Evolutionary conservation across 2,888 invertebrate genomes (phyloP).

Genomic region (Pharmacophagus antenor): DNA sequence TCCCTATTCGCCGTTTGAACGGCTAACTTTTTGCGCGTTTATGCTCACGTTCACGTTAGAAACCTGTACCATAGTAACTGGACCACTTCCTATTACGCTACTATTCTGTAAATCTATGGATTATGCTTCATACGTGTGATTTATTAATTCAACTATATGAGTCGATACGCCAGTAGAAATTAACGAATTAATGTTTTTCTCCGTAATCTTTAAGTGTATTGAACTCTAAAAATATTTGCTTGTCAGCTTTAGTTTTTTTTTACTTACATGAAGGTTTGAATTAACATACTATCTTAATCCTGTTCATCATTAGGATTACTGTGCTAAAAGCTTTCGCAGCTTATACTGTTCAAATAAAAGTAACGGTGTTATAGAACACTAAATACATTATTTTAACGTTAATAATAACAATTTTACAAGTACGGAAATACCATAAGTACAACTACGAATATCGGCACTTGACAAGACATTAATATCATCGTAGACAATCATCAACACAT

Average conservation of each 20-base stretch:
- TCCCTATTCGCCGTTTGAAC: slow-evolving; percentile 24
- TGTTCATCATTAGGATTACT: neutral
- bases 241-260: neutral
- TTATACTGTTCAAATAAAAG: neutral
- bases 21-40: slow-evolving; percentile 18
- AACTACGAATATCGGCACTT: slow-evolving; percentile 49
- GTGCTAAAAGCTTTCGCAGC: neutral
- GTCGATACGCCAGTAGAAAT: no score
- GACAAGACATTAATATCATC: slow-evolving; percentile 61
- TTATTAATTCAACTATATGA: no score
- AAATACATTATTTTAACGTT: slow-evolving; percentile 8
- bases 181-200: no score
- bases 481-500: slow-evolving; percentile 55
- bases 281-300: neutral
- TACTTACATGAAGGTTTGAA: no score
- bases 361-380: slow-evolving; percentile 13
- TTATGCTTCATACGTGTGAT: neutral
- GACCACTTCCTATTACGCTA: slow-evolving; percentile 6
- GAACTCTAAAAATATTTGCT: neutral
- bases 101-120: neutral
- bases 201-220: no score
- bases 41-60: slow-evolving; percentile 4
- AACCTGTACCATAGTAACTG: slow-evolving; percentile 18
- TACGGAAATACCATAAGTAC: slow-evolving; percentile 32
- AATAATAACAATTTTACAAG: slow-evolving; percentile 30